Conservation (phyloP, 2,888 invertebrate genomes). For the Pegoplata infirma region DNA sequence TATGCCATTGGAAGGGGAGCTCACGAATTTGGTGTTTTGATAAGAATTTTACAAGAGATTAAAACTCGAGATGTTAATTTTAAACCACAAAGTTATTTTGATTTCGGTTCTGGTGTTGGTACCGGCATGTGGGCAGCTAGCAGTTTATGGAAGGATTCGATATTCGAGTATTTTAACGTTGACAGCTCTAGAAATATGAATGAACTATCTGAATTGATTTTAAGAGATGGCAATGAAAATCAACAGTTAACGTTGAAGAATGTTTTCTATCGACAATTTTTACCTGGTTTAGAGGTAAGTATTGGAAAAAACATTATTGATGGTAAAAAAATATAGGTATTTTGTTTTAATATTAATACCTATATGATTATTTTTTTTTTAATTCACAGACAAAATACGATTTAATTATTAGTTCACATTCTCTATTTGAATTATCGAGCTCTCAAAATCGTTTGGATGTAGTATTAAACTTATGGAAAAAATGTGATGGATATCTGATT, state of each 20-base stretch:
- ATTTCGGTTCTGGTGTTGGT: slow-evolving; percentile 95
- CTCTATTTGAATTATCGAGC: slow-evolving; percentile 88
- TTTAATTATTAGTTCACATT: slow-evolving; percentile 88
- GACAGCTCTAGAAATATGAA: slow-evolving; percentile 91
- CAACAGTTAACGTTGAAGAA: slow-evolving; percentile 81
- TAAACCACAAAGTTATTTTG: slow-evolving; percentile 87
- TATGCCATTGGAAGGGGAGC: slow-evolving; percentile 86
- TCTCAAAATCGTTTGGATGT: slow-evolving; percentile 83
- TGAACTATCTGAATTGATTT: slow-evolving; percentile 85
- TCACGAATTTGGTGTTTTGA: slow-evolving; percentile 86
- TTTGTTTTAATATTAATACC: too few species aligned
- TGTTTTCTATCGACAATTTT: slow-evolving; percentile 88
- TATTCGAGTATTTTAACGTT: slow-evolving; percentile 91
- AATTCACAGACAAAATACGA: slow-evolving; percentile 83
- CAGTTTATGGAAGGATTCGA: slow-evolving; percentile 83
- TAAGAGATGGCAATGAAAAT: slow-evolving; percentile 83
- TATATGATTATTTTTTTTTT: slow-evolving; percentile 27
- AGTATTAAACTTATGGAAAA: slow-evolving; percentile 90
- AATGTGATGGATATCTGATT: slow-evolving; percentile 89
- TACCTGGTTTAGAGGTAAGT: slow-evolving; percentile 81
- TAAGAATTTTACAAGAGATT: slow-evolving; percentile 87
- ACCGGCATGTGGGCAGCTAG: slow-evolving; percentile 92
- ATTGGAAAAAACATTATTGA: too few species aligned
- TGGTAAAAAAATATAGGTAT: too few species aligned
- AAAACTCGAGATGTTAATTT: slow-evolving; percentile 82